phyloP scores from a whole-genome alignment of 2,113 vertebrate species.

The Leptosomus discolor region DNA sequence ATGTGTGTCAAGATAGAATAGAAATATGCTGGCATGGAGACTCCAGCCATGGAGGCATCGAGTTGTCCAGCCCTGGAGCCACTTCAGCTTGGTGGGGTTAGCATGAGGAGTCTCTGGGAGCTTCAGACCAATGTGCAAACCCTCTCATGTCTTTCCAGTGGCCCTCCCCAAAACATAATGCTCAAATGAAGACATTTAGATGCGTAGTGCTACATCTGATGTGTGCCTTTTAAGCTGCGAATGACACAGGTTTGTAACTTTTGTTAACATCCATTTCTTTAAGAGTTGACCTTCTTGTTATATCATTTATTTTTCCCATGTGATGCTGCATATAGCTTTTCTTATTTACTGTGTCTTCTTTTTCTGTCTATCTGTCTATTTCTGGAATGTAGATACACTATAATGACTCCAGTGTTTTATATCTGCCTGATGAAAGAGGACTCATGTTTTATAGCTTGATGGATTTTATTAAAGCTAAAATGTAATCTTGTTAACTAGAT shows the following conservation, averaged over 20 bases:
- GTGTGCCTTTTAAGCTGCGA: background rate
- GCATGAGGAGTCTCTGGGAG: background rate
- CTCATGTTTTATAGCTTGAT: background rate
- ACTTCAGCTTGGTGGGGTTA: background rate
- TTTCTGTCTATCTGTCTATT: background rate
- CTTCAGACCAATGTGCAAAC: background rate
- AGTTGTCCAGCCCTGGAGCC: background rate
- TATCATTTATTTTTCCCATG: background rate
- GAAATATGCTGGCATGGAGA: background rate
- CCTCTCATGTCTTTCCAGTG: background rate
- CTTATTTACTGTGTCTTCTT: background rate
- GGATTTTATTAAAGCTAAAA: background rate
- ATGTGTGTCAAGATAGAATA: background rate
- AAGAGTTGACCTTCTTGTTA: background rate
- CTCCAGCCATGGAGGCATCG: accelerated
- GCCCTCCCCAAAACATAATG: background rate
- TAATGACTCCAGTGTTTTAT: background rate
- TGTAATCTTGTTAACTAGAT: background rate
- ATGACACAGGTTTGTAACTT: background rate
- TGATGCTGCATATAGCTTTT: background rate
- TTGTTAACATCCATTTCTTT: background rate
- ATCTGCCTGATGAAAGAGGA: background rate
- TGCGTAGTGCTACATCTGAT: background rate
- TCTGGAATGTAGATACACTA: background rate
- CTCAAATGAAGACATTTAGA: background rate